A percentile compares a stretch with the other conserved stretches of the same genome.
These are phyloP conservation scores for Hyaena hyaena DNA, from an alignment of 2,113 vertebrate genomes.

Conservation along the genomic window DNA sequence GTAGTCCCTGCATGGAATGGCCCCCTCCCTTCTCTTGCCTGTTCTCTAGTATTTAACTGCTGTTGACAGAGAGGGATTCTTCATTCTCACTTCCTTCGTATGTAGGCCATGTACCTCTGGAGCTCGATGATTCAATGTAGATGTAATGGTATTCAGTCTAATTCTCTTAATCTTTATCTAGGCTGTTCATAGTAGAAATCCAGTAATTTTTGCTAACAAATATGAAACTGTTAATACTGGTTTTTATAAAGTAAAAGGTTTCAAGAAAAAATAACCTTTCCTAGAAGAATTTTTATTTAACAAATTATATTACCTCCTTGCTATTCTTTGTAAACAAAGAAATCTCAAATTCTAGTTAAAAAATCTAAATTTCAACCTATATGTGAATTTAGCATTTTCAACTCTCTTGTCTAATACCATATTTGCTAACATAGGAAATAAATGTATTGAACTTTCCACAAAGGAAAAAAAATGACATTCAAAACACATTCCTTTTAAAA, in stretches of 20 bases:
- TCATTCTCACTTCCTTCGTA: background rate
- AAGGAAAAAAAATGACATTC: background rate
- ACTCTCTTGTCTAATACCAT: background rate
- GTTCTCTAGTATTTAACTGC: background rate
- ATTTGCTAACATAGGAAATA: background rate
- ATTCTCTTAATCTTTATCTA: background rate
- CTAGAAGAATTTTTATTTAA: background rate
- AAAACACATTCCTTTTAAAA: background rate
- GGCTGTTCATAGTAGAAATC: background rate
- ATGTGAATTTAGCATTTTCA: background rate
- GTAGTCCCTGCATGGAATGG: background rate
- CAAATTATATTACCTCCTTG: background rate
- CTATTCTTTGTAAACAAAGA: background rate
- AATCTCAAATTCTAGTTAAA: background rate
- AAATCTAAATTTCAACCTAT: background rate
- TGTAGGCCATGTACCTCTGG: background rate
- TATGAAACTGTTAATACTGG: background rate
- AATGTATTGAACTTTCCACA: background rate
- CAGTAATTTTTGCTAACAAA: background rate
- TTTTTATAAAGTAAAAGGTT: background rate
- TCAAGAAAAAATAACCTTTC: background rate
- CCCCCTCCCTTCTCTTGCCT: background rate
- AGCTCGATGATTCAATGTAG: background rate
- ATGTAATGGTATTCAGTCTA: background rate
- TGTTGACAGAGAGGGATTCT: background rate